Conservation (phyloP, 2,797 vertebrate genomes). For the Gadopsis bispinosus region DNA sequence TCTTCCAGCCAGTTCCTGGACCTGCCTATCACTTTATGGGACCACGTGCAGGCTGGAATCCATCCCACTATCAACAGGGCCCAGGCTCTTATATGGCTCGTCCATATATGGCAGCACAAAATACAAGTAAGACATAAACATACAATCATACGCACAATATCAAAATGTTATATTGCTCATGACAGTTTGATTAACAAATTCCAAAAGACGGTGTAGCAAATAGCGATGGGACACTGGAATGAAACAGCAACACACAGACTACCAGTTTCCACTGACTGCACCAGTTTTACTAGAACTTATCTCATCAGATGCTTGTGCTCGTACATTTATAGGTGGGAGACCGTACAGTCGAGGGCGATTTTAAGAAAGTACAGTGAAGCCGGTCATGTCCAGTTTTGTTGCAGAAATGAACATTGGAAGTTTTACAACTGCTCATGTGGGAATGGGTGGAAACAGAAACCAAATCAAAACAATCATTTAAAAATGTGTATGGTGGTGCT, state of each 20-base stretch:
- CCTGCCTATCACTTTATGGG: neutral
- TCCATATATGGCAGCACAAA: neutral
- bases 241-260: neutral
- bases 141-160: neutral
- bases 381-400: constrained; percentile 28
- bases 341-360: neutral
- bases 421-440: neutral
- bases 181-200: neutral
- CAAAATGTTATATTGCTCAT: neutral
- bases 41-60: neutral
- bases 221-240: neutral
- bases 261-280: neutral
- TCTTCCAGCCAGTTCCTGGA: neutral
- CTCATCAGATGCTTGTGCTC: neutral
- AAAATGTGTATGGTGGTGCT: neutral
- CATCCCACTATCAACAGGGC: fast-evolving
- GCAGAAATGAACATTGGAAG: constrained; percentile 26
- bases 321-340: neutral
- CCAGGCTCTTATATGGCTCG: neutral
- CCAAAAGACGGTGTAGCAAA: neutral
- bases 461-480: constrained; percentile 6
- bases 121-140: neutral
- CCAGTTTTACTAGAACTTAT: neutral
- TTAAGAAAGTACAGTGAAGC: constrained; percentile 8
- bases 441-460: neutral